Base-by-base conservation (phyloP, 2,888 invertebrate genomes). In the Capitulum mitella region DNA sequence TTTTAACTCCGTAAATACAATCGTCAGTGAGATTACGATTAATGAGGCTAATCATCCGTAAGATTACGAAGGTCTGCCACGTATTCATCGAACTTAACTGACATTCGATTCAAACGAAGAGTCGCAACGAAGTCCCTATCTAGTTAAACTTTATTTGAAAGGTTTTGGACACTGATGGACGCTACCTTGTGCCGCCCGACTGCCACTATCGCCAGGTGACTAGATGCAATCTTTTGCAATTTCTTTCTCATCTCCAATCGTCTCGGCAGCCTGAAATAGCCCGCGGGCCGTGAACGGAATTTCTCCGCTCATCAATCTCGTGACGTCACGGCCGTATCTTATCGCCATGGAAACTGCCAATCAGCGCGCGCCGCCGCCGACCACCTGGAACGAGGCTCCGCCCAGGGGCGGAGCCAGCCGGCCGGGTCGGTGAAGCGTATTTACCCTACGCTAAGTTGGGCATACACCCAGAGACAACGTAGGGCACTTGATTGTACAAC, bases 401-500 rank as follows among this genome's bases (percentile, higher is more conserved):
- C 70, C 70, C 40, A 26, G 37, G 70, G 70, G 70, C 37, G 70
- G 70, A 40, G 70, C 70, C 40, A 10, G 22, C 22, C 37, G 70
- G 37, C 22, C 37, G 22, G 70, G 70, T 26, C 70, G 70, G 70
- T 70, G 70, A 40, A 70, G 70, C 70, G 70, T 70, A 70, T 70
- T 70, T 70, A 70, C 70, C 70, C 70, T 70, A 70, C 70, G 70
- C 70, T 70, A 70, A 70, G 70, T 70, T 70, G 70, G 70, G 70
- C 70, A 70, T 70, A 70, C 70, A 70, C 70, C 70, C 70, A 70
- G 70, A 70, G 70, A 70, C 70, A 70, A 70, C 70, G 70, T 26
- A 26, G 70, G 16, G 70, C 76, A 76, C 76, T 76, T 76, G 76
- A 76, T 76, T 76, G 76, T 76, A 48, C 46, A 76, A 76, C 76